Percentiles rank a stretch among this genome's conserved stretches.
These are phyloP conservation scores for Perognathus longimembris DNA, from an alignment of 2,113 vertebrate species.

Conservation along the genomic window DNA sequence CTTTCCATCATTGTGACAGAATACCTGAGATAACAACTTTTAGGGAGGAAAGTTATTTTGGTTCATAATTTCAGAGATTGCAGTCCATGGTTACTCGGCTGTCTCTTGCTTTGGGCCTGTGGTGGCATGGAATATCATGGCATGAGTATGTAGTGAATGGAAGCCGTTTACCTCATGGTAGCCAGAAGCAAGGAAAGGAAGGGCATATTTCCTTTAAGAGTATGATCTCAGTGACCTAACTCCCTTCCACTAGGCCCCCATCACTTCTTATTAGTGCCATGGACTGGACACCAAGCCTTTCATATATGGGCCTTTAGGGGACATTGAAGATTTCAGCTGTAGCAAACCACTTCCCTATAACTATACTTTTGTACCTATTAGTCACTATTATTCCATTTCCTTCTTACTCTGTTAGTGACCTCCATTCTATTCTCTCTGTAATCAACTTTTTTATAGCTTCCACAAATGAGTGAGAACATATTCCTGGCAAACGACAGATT, in stretches of 20 bases:
- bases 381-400: background rate
- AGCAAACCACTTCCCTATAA: background rate
- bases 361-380: background rate
- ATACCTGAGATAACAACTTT: background rate
- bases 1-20: background rate
- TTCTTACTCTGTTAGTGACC: background rate
- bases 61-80: background rate
- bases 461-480: background rate
- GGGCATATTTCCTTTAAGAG: background rate
- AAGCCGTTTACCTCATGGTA: background rate
- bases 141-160: background rate
- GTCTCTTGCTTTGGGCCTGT: background rate
- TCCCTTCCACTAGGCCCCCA: background rate
- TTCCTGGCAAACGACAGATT: no score
- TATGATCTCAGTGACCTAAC: no score
- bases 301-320: background rate
- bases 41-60: background rate
- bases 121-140: no score
- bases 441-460: background rate
- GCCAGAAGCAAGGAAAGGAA: background rate
- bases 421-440: background rate
- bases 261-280: background rate
- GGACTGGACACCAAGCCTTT: background rate
- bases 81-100: background rate
- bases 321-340: background rate